Evolutionary conservation across 2,113 vertebrate species (phyloP).

Genomic region (Oncorhynchus gorbuscha): DNA sequence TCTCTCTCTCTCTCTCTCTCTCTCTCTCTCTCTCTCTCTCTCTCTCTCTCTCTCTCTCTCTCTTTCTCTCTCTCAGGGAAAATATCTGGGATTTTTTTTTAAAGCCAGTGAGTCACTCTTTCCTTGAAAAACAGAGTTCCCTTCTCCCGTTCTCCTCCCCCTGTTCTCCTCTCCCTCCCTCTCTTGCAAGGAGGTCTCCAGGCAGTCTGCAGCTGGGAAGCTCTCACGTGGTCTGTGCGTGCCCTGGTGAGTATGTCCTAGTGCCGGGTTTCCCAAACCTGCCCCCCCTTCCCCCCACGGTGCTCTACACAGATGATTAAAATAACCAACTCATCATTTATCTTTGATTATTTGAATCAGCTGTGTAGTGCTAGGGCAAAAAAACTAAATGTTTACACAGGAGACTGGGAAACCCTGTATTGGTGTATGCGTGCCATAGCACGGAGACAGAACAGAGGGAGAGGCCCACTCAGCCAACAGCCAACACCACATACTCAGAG

Average conservation of each 20-base stretch:
- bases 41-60: too few species aligned
- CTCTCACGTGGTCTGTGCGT: background rate
- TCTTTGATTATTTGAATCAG: too few species aligned
- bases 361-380: too few species aligned
- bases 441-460: background rate
- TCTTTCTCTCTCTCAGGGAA: too few species aligned
- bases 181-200: background rate
- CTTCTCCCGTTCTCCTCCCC: background rate
- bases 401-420: too few species aligned
- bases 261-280: background rate
- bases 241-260: background rate
- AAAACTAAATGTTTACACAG: too few species aligned
- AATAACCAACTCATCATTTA: too few species aligned
- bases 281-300: too few species aligned
- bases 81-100: constrained; percentile 9
- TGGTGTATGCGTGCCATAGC: background rate
- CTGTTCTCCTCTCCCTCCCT: background rate
- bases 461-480: background rate
- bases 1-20: too few species aligned
- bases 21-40: background rate
- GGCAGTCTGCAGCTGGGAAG: background rate
- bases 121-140: constrained; percentile 32
- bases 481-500: background rate
- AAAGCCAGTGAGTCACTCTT: constrained; percentile 33
- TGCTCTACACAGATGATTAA: too few species aligned